Evolutionary conservation across 2,797 vertebrate genomes (phyloP).

Genomic region (Tapirus indicus): DNA sequence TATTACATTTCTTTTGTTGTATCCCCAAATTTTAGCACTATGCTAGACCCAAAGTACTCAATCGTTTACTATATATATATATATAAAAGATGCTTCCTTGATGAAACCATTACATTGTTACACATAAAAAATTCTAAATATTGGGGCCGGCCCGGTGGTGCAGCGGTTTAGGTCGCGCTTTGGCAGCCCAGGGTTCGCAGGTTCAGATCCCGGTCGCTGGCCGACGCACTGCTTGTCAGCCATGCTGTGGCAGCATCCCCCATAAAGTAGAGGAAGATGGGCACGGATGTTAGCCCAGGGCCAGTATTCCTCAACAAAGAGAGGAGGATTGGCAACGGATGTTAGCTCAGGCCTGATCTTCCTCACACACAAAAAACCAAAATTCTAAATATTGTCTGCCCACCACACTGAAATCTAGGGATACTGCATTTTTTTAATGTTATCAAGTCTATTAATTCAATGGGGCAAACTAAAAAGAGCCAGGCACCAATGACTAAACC

Average conservation of each 20-base stretch:
- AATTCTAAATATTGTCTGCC: background rate
- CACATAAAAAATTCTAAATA: conserved; percentile 1
- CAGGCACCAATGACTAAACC: background rate
- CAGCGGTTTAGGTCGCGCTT: too few species aligned
- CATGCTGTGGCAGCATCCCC: too few species aligned
- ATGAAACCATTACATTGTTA: background rate
- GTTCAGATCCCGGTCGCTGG: too few species aligned
- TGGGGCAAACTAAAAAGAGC: background rate
- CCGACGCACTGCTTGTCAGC: too few species aligned
- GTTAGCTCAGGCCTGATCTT: too few species aligned
- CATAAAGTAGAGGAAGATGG: too few species aligned
- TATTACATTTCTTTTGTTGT: conserved; percentile 21
- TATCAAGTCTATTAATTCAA: conserved; percentile 13
- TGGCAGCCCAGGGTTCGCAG: too few species aligned
- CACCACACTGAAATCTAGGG: background rate
- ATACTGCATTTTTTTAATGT: conserved; percentile 26
- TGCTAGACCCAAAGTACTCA: background rate
- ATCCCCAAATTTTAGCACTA: conserved; percentile 22
- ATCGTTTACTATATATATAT: background rate
- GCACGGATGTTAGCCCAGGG: too few species aligned
- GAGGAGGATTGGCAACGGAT: too few species aligned
- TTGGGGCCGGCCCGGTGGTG: background rate
- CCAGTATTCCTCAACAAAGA: too few species aligned
- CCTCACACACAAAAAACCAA: too few species aligned
- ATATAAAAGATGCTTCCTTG: background rate